phyloP scores from a whole-genome alignment of 2,113 vertebrate species.

The Urocitellus parryii region DNA sequence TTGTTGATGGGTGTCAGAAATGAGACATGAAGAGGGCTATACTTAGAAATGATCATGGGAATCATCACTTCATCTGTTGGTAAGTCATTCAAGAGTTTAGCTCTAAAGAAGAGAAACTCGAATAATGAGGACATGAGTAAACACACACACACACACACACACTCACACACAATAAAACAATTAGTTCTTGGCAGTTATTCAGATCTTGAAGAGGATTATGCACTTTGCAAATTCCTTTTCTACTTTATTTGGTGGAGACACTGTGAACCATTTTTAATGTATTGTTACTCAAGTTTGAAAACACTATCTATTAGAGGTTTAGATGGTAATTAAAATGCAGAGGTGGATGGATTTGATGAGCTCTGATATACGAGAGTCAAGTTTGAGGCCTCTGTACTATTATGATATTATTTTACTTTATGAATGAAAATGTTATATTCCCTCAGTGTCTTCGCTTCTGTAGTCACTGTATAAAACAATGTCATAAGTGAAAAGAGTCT shows the following conservation, averaged over 20 bases:
- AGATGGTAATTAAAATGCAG: neutral
- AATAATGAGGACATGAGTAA: neutral
- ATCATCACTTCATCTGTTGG: neutral
- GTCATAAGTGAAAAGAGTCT: neutral
- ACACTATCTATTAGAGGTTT: neutral
- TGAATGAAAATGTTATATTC: neutral
- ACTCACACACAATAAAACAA: no score
- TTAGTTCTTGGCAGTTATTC: neutral
- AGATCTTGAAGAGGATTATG: neutral
- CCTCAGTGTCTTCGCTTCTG: neutral
- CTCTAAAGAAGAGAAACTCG: neutral
- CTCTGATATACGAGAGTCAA: neutral
- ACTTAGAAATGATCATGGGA: neutral
- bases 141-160: neutral
- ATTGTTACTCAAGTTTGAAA: neutral
- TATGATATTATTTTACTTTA: neutral
- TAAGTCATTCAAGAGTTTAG: slow-evolving; percentile 45
- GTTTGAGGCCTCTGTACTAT: neutral
- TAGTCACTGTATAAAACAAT: neutral
- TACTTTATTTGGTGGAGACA: neutral
- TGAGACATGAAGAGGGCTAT: neutral
- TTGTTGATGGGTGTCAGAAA: neutral
- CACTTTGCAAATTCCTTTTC: neutral
- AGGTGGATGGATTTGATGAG: neutral
- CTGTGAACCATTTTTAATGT: neutral